Conservation (phyloP, 1,140 invertebrate genomes). For the Carcinoscorpius rotundicauda region DNA sequence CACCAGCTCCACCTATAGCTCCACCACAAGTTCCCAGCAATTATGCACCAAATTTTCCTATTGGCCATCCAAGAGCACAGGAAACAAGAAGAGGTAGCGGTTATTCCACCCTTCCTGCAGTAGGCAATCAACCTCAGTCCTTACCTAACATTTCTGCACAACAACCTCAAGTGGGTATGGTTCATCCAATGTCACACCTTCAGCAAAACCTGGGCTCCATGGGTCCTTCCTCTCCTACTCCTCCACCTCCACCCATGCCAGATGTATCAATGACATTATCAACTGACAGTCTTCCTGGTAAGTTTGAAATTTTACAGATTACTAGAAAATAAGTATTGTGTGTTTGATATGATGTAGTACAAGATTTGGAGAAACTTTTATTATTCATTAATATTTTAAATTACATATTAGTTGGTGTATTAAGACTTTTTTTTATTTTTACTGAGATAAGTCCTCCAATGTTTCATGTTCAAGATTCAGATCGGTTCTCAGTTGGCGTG, state of each 20-base stretch:
- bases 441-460: too few species aligned
- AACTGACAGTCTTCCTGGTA: slow-evolving; percentile 57
- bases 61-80: slow-evolving; percentile 49
- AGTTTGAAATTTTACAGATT: slow-evolving; percentile 22
- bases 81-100: slow-evolving; percentile 42
- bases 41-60: slow-evolving; percentile 85
- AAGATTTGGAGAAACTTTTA: neutral
- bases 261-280: slow-evolving; percentile 25
- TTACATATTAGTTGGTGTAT: too few species aligned
- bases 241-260: slow-evolving; percentile 44
- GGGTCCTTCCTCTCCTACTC: slow-evolving; percentile 48
- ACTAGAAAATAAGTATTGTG: neutral
- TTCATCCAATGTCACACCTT: slow-evolving; percentile 45
- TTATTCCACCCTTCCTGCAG: slow-evolving; percentile 49
- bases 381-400: neutral
- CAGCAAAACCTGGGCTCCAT: slow-evolving; percentile 4
- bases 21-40: slow-evolving; percentile 80
- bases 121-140: neutral
- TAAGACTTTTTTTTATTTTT: too few species aligned
- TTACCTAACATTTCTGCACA: neutral
- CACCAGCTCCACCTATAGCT: slow-evolving; percentile 75
- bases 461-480: too few species aligned
- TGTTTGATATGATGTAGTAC: neutral
- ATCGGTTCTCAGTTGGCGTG: too few species aligned
- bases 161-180: slow-evolving; percentile 45